Conservation (phyloP, 1,140 invertebrate species). For the Homalodisca vitripennis region DNA sequence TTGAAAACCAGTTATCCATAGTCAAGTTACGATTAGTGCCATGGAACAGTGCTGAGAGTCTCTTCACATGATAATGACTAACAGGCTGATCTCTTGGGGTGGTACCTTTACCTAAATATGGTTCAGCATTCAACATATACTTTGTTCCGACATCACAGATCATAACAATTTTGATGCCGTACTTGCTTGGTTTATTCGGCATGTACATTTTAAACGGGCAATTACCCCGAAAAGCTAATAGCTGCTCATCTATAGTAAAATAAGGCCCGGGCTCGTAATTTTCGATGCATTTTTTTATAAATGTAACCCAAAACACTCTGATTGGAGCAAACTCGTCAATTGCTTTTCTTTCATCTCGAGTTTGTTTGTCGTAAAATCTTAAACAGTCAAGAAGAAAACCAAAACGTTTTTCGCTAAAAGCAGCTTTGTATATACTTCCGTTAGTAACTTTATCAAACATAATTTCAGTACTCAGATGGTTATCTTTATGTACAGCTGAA, state of each 20-base stretch:
- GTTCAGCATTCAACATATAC: not conserved
- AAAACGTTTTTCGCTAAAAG: slow-evolving; percentile 45
- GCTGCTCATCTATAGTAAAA: slow-evolving; percentile 34
- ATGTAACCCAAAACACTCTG: slow-evolving; percentile 37
- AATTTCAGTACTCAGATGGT: slow-evolving; percentile 38
- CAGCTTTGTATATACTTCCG: slow-evolving; percentile 40
- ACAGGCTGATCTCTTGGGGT: slow-evolving; percentile 18
- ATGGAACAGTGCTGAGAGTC: slow-evolving; percentile 32
- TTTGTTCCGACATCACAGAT: not conserved
- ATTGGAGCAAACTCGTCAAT: slow-evolving; percentile 40
- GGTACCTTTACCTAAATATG: not conserved
- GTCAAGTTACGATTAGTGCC: slow-evolving; percentile 44
- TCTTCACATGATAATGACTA: slow-evolving; percentile 4
- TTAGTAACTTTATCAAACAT: slow-evolving; percentile 38
- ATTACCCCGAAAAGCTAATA: slow-evolving; percentile 22
- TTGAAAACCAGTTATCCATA: slow-evolving; percentile 37
- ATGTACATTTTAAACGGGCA: not conserved
- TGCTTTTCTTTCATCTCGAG: slow-evolving; percentile 37
- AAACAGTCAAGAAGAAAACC: slow-evolving; percentile 44
- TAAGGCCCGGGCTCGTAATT: slow-evolving; percentile 39
- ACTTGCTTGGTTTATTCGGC: not conserved
- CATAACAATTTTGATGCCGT: not conserved
- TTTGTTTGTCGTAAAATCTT: slow-evolving; percentile 45
- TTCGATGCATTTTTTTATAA: slow-evolving; percentile 40
- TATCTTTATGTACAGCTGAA: slow-evolving; percentile 40